Percentiles rank a stretch among this genome's conserved stretches.
phyloP scores from a whole-genome alignment of 2,888 invertebrate species.

The Ochropleura leucogaster region DNA sequence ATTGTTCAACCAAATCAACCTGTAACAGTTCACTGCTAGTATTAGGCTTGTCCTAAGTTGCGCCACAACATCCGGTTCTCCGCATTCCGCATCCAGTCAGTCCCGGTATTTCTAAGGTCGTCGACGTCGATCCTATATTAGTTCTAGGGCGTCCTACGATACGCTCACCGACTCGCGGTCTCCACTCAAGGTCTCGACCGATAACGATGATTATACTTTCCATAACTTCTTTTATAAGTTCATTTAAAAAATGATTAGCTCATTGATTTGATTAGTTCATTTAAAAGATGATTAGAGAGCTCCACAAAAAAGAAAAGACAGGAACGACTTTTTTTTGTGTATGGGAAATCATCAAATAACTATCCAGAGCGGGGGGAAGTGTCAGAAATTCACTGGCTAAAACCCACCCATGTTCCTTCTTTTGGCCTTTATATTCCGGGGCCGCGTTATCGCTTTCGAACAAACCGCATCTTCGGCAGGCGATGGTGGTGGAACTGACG shows the following conservation, averaged over 20 bases:
- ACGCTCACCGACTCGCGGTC: neutral
- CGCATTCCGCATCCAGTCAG: neutral
- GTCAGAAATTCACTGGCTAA: too few relatives aligned
- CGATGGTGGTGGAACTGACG: neutral
- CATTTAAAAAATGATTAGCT: neutral
- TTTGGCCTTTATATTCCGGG: too few relatives aligned
- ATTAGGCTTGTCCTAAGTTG: too few relatives aligned
- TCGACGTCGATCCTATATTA: slow-evolving; percentile 3
- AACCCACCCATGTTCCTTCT: too few relatives aligned
- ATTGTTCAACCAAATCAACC: neutral
- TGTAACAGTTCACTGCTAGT: neutral
- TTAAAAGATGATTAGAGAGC: neutral
- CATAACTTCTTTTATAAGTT: neutral
- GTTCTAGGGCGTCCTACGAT: neutral
- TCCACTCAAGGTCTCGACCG: slow-evolving; percentile 8
- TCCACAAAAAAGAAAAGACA: neutral
- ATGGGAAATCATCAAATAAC: too few relatives aligned
- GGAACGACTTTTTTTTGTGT: neutral
- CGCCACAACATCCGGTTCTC: slow-evolving; percentile 2
- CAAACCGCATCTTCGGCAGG: too few relatives aligned
- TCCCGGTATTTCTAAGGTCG: slow-evolving; percentile 20
- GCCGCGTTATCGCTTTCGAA: too few relatives aligned
- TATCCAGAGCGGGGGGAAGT: too few relatives aligned
- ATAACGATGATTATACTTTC: neutral
- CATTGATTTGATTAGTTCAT: too few relatives aligned